Evolutionary conservation across 37 sponge, comb jelly and placozoan genomes (phyloP).

Genomic region (Theonella swinhoei): DNA sequence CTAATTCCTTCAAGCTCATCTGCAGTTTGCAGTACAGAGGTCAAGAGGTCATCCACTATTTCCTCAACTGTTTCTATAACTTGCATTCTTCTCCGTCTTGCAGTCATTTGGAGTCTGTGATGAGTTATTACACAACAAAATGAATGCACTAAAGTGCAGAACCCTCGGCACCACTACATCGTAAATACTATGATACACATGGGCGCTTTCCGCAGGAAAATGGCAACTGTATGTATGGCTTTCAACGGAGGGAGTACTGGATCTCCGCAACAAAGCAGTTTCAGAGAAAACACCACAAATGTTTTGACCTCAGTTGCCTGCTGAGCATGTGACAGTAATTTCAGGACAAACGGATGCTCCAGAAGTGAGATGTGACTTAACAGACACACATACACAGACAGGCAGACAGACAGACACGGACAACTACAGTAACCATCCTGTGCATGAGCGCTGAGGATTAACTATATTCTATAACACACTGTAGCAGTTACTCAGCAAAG

Average conservation of each 20-base stretch:
- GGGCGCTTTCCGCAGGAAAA: neutral
- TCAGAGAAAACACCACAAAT: too few relatives aligned
- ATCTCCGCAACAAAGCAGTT: too few relatives aligned
- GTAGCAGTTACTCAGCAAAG: too few relatives aligned
- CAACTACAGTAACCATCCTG: too few relatives aligned
- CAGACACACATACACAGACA: neutral
- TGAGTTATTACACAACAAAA: too few relatives aligned
- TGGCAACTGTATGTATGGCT: too few relatives aligned
- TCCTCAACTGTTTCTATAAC: neutral
- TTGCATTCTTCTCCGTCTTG: neutral
- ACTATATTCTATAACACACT: too few relatives aligned
- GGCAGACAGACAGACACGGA: neutral
- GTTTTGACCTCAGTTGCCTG: too few relatives aligned
- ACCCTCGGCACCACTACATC: neutral
- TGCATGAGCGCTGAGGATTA: too few relatives aligned
- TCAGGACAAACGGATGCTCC: too few relatives aligned
- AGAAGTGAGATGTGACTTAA: neutral
- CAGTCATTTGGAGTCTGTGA: neutral
- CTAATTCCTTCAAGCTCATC: neutral
- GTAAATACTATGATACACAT: neutral
- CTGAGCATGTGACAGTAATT: too few relatives aligned
- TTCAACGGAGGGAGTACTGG: too few relatives aligned
- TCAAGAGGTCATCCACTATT: neutral
- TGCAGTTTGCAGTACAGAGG: neutral
- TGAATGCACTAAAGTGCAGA: neutral